Conservation (phyloP, 1,140 invertebrate genomes). For the Rhyzopertha dominica region DNA sequence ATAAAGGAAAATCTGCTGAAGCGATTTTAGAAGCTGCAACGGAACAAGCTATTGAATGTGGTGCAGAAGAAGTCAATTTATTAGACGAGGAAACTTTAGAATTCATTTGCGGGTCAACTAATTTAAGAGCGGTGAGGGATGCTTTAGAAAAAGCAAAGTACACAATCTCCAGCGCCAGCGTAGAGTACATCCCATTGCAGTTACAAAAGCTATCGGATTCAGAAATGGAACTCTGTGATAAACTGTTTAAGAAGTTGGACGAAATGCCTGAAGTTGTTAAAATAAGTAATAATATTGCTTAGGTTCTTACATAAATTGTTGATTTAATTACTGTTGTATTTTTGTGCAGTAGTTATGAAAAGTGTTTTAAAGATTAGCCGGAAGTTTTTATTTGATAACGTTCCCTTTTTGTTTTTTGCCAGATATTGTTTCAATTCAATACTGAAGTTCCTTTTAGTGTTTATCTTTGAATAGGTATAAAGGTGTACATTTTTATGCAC, state of each 20-base stretch:
- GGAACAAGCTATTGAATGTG: constrained; percentile 58
- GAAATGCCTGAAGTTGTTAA: constrained; percentile 47
- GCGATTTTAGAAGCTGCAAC: constrained; percentile 51
- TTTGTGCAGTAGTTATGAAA: too few species aligned
- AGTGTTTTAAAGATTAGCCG: too few species aligned
- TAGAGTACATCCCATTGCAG: constrained; percentile 46
- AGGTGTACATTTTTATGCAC: too few species aligned
- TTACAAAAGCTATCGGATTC: constrained; percentile 44
- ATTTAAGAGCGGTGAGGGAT: constrained; percentile 36
- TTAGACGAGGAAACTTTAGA: constrained; percentile 44
- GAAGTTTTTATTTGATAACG: too few species aligned
- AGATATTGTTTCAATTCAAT: too few species aligned
- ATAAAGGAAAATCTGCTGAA: constrained; percentile 17
- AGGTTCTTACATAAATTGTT: too few species aligned
- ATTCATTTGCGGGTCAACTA: constrained; percentile 45
- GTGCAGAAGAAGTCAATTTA: constrained; percentile 57
- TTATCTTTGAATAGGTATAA: too few species aligned
- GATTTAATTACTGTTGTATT: too few species aligned
- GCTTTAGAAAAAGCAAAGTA: constrained; percentile 47
- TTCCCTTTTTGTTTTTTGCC: too few species aligned
- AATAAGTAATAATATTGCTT: constrained; percentile 52
- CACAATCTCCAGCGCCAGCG: constrained; percentile 44
- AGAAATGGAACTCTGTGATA: constrained; percentile 42
- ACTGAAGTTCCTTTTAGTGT: too few species aligned
- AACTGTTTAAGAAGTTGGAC: constrained; percentile 46